These are phyloP conservation scores for Enteromius viviparus DNA, from an alignment of 2,797 vertebrate species.

Conservation along the genomic window DNA sequence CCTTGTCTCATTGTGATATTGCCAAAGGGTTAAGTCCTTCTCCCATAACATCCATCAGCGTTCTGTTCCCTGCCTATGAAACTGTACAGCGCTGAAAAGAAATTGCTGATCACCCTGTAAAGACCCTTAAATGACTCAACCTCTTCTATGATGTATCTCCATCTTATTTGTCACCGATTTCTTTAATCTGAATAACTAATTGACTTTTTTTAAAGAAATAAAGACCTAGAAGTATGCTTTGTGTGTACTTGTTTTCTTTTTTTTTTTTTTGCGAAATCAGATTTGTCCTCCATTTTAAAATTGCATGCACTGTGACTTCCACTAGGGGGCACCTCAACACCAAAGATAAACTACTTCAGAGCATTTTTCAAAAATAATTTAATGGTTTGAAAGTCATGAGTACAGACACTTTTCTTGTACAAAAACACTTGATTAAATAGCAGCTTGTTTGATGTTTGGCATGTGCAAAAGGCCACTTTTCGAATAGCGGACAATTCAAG, in stretches of 20 bases:
- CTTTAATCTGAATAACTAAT: constrained; percentile 78
- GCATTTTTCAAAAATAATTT: constrained; percentile 50
- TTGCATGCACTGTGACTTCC: not conserved
- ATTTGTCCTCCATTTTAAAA: constrained; percentile 15
- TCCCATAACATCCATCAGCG: constrained; percentile 40
- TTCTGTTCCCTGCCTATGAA: constrained; percentile 12
- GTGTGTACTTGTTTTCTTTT: not conserved
- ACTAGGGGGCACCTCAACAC: constrained; percentile 5
- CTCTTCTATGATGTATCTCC: constrained; percentile 68
- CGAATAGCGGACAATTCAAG: constrained; percentile 68
- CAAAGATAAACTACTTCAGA: not conserved
- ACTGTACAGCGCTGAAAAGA: constrained; percentile 25
- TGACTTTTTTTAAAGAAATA: constrained; percentile 79
- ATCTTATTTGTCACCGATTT: constrained; percentile 76
- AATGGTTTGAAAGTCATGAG: constrained; percentile 33
- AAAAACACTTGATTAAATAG: constrained; percentile 68
- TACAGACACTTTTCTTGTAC: constrained; percentile 59
- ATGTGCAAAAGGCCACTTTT: constrained; percentile 71
- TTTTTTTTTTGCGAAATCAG: not conserved
- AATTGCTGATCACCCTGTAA: constrained; percentile 22
- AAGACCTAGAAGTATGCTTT: constrained; percentile 71
- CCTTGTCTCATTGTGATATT: constrained; percentile 45
- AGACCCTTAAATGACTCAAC: constrained; percentile 52
- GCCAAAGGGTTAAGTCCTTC: constrained; percentile 65
- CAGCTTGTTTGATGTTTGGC: constrained; percentile 64